Evolutionary conservation across 2,797 vertebrate genomes (phyloP).

Genomic region (Poeciliopsis presidionis): DNA sequence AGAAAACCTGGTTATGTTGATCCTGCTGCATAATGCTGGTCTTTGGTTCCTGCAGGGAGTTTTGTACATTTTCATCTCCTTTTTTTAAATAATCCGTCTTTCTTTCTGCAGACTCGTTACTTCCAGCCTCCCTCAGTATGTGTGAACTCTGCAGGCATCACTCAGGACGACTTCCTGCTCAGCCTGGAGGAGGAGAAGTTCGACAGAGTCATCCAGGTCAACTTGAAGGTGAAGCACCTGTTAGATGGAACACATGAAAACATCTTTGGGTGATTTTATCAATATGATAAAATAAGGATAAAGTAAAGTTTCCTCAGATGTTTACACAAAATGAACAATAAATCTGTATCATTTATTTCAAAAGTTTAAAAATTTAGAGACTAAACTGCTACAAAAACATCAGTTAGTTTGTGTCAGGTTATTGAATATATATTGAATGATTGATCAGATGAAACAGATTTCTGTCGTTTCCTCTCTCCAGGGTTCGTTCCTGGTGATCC

Average conservation of each 20-base stretch:
- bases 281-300: not conserved
- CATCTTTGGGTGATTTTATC: not conserved
- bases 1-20: not conserved
- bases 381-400: not conserved
- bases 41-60: not conserved
- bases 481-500: conserved; percentile 87
- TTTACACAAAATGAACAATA: not conserved
- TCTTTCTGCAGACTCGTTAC: conserved; percentile 76
- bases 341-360: no score
- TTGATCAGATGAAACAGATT: not conserved
- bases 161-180: conserved; percentile 86
- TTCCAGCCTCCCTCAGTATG: conserved; percentile 87
- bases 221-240: conserved; percentile 85
- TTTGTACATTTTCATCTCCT: not conserved
- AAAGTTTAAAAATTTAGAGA: not conserved
- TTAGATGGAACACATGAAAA: not conserved
- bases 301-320: not conserved
- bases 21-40: not conserved
- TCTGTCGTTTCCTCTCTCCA: conserved; percentile 39
- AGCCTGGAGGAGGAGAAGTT: conserved; percentile 85
- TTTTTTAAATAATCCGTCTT: not conserved
- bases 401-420: no score
- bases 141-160: conserved; percentile 88
- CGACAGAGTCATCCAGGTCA: conserved; percentile 85
- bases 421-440: not conserved